These are phyloP conservation scores for Heterochromis multidens DNA, from an alignment of 2,113 vertebrate species.

Conservation along the genomic window DNA sequence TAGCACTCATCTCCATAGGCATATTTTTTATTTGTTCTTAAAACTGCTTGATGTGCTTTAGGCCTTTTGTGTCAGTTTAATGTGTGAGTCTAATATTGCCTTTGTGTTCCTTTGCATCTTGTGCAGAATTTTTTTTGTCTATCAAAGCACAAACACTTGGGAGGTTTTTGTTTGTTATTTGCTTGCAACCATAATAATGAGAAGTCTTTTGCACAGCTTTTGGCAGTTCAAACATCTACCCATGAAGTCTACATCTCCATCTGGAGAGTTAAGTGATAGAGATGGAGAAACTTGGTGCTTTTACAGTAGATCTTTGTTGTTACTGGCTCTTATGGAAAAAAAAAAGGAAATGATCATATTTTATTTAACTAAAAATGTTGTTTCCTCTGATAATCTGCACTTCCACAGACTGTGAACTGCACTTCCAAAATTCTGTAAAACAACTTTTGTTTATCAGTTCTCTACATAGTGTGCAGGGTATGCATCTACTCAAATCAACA, in stretches of 20 bases:
- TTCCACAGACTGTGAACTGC: neutral
- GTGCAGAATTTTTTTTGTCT: neutral
- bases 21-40: neutral
- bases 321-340: neutral
- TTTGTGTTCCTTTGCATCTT: neutral
- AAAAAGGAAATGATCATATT: neutral
- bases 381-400: neutral
- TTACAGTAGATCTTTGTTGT: neutral
- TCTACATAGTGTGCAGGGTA: neutral
- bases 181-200: neutral
- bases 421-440: neutral
- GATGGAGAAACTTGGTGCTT: neutral
- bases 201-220: neutral
- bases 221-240: neutral
- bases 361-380: neutral
- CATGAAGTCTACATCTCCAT: neutral
- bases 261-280: neutral
- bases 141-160: neutral
- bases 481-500: neutral
- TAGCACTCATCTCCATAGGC: neutral
- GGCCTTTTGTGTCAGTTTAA: neutral
- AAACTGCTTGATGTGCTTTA: neutral
- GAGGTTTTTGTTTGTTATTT: neutral
- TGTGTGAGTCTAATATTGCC: neutral
- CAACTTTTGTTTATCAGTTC: neutral